Evolutionary conservation across 1,140 invertebrate species (phyloP), one percentile per base, ranked within the genome.

Genomic region (Cataglyphis hispanica): DNA sequence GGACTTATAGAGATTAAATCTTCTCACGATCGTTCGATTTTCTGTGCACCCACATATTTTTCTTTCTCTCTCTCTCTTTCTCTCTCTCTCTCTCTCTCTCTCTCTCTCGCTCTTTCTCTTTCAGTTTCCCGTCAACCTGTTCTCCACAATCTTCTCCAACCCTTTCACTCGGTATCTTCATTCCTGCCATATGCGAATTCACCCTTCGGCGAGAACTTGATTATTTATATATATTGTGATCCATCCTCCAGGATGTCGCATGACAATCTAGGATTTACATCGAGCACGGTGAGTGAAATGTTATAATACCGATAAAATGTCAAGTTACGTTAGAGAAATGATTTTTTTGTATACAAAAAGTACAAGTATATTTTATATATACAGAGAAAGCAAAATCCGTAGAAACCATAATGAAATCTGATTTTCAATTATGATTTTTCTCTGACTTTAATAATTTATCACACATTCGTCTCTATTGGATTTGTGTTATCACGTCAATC

Each of bases 241-340:
- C 37, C 50, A 46, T 84, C 61, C 27, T 22, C 1, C 63, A 90
- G 31, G 53, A 94, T 94, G 94, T 94, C 94, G 60, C 94, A 93
- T 76, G 92, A 93, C 53, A 94, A 94, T 92, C 92, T 93, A 25
- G 94, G 93, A 92, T 94, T 93, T 93, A 93, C 91, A 2, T 93
- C 92, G 13, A 94, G 93, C 56, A 92, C 91, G 91, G 94, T 94
- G 75, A 94, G 94, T 93, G 53, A 78, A 80, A 11, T 6, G 11
- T 22, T 11, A 11, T 22, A 22, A 13, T 60, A 16, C 19, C 19
- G 25, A 3, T 6, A n/a, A 46, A 16, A 34, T 3, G n/a, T 69
- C 16, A 50, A 50, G 4, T 22, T 7, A 25, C 13, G 3, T 43
- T 43, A 43, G 1, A 40, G 1, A 22, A 4, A n/a, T 0, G n/a